Evolutionary conservation across 2,888 invertebrate species (phyloP).

Genomic region (Lochmaea capreae): DNA sequence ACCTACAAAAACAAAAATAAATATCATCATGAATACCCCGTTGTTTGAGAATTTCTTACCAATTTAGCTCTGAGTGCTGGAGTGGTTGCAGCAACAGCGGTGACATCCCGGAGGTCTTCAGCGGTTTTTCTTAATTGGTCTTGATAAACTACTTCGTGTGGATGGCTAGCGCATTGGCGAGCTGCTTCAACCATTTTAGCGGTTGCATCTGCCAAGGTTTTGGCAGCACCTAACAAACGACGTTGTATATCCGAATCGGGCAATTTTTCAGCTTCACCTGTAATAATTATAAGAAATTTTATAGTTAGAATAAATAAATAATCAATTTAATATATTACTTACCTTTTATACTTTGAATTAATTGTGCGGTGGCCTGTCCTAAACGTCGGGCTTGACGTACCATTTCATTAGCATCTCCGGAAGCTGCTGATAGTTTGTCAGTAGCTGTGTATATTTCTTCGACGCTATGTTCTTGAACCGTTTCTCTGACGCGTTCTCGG

Average conservation of each 20-base stretch:
- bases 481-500: slow-evolving; percentile 73
- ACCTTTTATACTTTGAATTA: slow-evolving; percentile 91
- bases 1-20: slow-evolving; percentile 55
- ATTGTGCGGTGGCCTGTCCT: slow-evolving; percentile 93
- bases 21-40: not conserved
- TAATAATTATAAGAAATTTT: not conserved
- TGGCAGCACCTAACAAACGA: slow-evolving; percentile 92
- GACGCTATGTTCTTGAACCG: slow-evolving; percentile 81
- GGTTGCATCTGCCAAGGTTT: slow-evolving; percentile 94
- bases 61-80: slow-evolving; percentile 80
- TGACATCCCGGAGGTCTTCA: slow-evolving; percentile 91
- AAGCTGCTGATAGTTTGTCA: slow-evolving; percentile 85
- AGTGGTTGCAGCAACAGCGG: slow-evolving; percentile 84
- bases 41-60: slow-evolving; percentile 51
- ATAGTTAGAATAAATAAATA: not conserved
- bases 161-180: slow-evolving; percentile 87
- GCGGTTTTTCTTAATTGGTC: slow-evolving; percentile 88
- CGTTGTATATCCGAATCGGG: slow-evolving; percentile 86
- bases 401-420: slow-evolving; percentile 94
- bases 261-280: slow-evolving; percentile 89
- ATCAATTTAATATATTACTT: not conserved
- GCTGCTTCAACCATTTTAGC: slow-evolving; percentile 96
- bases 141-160: slow-evolving; percentile 83
- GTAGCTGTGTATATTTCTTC: slow-evolving; percentile 92
- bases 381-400: slow-evolving; percentile 90